Evolutionary conservation across 2,888 invertebrate species (phyloP), one percentile per base, ranked within the genome.

Genomic region (Xestia c-nigrum): DNA sequence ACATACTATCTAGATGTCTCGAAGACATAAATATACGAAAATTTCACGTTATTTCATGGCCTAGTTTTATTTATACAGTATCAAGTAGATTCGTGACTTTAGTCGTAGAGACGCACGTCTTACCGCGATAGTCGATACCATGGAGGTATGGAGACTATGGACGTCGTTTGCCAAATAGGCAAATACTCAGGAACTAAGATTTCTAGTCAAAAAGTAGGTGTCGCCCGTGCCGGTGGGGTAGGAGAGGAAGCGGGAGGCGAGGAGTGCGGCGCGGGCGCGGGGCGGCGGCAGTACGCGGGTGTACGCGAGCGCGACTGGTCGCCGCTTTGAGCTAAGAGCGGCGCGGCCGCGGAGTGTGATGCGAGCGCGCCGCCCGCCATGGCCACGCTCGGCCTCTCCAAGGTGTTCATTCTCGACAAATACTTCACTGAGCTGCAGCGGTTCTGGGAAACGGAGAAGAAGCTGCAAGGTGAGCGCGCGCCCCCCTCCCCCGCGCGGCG

Each of bases 401-500:
- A 99, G 97, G 99, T 99, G 96, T 99, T 99, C 98, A 99, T 99
- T 96, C 98, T 99, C 97, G 99, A 99, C 98, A 99, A 99, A 97
- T 99, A 99, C 97, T 99, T 99, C 97, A 99, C 99, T 89, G 99
- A 99, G 97, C 97, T 99, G 96, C 99, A 99, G 96, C 99, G 99
- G 97, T 99, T 99, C 97, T 99, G 99, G 98, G 99, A 99, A 97
- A 99, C 99, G 85, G 99, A 99, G 97, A 99, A 99, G 97, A 99
- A 99, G 97, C 97, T 99, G 93, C 98, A 99, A 98, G 99, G 99
- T 99, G 98, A 97, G 97, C 91, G 89, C 84, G 84, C 81, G 64
- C 70, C 74, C 81, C 81, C 71, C 5, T 72, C 69, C 76, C 81
- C 73, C 83, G 83, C 69, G 85, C 76, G 72, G 77, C 77, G 71